Evolutionary conservation across 2,888 invertebrate species (phyloP), one percentile per base, ranked within the genome.

Genomic region (Tethea ocularis): DNA sequence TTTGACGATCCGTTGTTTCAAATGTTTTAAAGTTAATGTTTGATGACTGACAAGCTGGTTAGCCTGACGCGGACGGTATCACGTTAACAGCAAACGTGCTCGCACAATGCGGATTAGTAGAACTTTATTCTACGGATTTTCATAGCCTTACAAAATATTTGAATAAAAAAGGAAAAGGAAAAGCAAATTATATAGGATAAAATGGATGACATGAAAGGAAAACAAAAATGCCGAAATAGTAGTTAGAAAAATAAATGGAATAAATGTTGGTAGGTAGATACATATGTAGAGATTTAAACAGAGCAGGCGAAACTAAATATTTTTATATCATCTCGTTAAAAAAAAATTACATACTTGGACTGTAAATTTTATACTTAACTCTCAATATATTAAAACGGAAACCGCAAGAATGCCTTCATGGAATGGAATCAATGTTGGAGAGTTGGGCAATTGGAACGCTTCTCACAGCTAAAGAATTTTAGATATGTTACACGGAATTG

Each of bases 401-500:
- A 54, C 22, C 33, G 53, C 33, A 33, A 29, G n/a, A 46, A 46
- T 46, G 20, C 7, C n/a, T 54, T 36, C 33, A 54, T 33, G 33
- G 54, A 54, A 54, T 8, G 33, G 2, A 13, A 20, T 15, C 36
- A 54, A 54, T 22, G 11, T 54, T 53, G 33, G 53, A 29, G 26
- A n/a, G 17, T 29, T 54, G 33, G 15, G 54, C 33, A 33, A 54
- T 54, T 46, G 20, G 41, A 11, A n/a, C 15, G 17, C 6, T 53
- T 26, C 29, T 11, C 24, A 17, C 52, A 10, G 52, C 0, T 26
- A 24, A n/a, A 52, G 5, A 8, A 24, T 52, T 52, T 24, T n/a
- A 13, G 13, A n/a, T 23, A 52, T 52, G 24, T 3, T 10, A 51
- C 29, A n/a, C 46, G 46, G 46, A 20, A 2, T 46, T 46, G 46